Evolutionary conservation across 2,888 invertebrate genomes (phyloP).

Genomic region (Plagiodera versicolora): DNA sequence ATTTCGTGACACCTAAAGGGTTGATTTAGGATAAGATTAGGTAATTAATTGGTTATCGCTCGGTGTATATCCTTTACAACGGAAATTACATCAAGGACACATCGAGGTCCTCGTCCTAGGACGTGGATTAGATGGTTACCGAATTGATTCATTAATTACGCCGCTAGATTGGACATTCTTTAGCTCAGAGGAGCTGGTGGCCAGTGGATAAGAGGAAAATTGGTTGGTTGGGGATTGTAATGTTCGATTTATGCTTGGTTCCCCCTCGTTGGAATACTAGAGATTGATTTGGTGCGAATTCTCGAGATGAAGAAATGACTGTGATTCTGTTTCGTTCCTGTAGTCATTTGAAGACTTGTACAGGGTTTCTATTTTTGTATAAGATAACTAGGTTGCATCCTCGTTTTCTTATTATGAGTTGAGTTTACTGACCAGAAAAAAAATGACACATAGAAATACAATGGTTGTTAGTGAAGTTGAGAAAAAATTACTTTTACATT

Average conservation of each 20-base stretch:
- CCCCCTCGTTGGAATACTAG: too few species aligned
- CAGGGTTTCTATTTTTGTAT: too few species aligned
- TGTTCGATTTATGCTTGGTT: not conserved
- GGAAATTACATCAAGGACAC: slow-evolving; percentile 42
- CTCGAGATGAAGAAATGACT: too few species aligned
- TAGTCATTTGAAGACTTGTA: too few species aligned
- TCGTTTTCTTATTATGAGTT: too few species aligned
- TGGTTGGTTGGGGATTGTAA: not conserved
- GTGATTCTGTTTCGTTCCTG: too few species aligned
- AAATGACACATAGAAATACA: too few species aligned
- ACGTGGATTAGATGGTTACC: slow-evolving; percentile 38
- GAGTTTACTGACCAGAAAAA: too few species aligned
- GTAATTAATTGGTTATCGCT: slow-evolving; percentile 54
- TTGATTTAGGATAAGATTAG: slow-evolving; percentile 51
- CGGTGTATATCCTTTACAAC: slow-evolving; percentile 36
- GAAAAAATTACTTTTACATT: too few species aligned
- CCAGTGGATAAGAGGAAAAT: not conserved
- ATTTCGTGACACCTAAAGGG: slow-evolving; percentile 41
- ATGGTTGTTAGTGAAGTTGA: too few species aligned
- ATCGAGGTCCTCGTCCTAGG: slow-evolving; percentile 38
- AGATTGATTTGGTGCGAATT: too few species aligned
- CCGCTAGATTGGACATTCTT: slow-evolving; percentile 30
- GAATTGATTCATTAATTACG: slow-evolving; percentile 43
- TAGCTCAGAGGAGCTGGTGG: not conserved
- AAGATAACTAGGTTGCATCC: too few species aligned